These are phyloP conservation scores for Enteromius argenteus DNA, from an alignment of 2,797 vertebrate species.

Conservation along the genomic window DNA sequence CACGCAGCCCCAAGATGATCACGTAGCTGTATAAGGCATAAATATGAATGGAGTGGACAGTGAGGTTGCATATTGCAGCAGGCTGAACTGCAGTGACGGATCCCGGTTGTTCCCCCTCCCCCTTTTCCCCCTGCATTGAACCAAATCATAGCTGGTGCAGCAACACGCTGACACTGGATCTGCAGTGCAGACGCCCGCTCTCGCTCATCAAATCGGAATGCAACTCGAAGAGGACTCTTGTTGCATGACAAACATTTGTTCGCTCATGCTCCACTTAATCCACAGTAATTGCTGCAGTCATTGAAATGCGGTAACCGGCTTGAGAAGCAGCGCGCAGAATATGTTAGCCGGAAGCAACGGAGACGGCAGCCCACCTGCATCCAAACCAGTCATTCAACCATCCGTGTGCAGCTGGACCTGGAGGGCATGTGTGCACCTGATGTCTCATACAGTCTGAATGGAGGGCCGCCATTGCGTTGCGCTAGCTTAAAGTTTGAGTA, in stretches of 20 bases:
- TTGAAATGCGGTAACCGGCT: conserved; percentile 38
- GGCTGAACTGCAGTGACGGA: conserved; percentile 75
- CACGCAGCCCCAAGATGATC: neutral
- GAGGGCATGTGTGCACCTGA: neutral
- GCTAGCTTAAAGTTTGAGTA: neutral
- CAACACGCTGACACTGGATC: conserved; percentile 72
- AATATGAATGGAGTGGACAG: conserved; percentile 38
- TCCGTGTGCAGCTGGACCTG: neutral
- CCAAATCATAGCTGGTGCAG: conserved; percentile 81
- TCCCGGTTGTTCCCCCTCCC: conserved; percentile 65
- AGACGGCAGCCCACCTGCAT: conserved; percentile 7
- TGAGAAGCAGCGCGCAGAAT: neutral
- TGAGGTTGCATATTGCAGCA: conserved; percentile 66
- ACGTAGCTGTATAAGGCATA: conserved; percentile 14
- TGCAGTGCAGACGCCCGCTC: conserved; percentile 61
- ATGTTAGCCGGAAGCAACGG: conserved; percentile 16
- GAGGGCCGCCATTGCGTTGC: neutral
- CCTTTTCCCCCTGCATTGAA: conserved; percentile 75
- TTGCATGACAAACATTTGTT: conserved; percentile 45
- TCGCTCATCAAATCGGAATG: conserved; percentile 46
- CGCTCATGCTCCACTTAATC: conserved; percentile 36
- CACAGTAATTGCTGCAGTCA: conserved; percentile 40
- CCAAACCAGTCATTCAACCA: conserved; percentile 4
- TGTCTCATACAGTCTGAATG: neutral
- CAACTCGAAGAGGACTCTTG: conserved; percentile 42